Evolutionary conservation across 2,797 vertebrate genomes (phyloP), one percentile per base, ranked within the genome.

Genomic region (Leuciscus waleckii): DNA sequence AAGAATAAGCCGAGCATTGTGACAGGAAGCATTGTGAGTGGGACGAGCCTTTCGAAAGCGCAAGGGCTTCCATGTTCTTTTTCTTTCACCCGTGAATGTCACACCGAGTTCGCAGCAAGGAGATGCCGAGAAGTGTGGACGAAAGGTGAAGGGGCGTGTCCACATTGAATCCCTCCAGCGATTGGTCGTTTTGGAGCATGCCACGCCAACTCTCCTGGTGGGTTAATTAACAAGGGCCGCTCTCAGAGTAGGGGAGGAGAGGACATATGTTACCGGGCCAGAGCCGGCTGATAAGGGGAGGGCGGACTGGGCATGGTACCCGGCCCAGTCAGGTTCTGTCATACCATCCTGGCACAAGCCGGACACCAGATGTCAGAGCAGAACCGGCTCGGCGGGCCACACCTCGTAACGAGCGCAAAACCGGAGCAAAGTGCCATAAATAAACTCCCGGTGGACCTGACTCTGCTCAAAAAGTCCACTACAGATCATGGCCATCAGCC

Each of bases 321-420:
- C 90, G 89, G 90, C 89, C 89, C 88, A 90, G 89, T 83, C 80
- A 49, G 87, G 91, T 95, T 92, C 90, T 82, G 91, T 90, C 79
- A 93, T 93, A 93, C 93, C 91, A 92, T 94, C 93, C 93, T 95
- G 95, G 95, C 94, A 95, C 91, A 91, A 86, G 89, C 84, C 90
- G 93, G 94, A 93, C 93, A 95, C 94, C 95, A 96, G 95, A 95
- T 95, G 95, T 95, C 95, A 92, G 92, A 94, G 91, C 92, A 92
- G 93, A 94, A 94, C 91, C 92, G 92, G 91, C 94, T 94, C 93
- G 86, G 92, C 87, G 91, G 94, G 93, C 93, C 93, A 93, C 93
- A 92, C 89, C 93, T 94, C 93, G 93, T 93, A 92, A 93, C 91
- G 84, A 79, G 90, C 93, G 93, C 49, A 92, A 93, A 94, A 93